Base-by-base conservation (phyloP, 1,140 invertebrate species). In the Tribolium madens region DNA sequence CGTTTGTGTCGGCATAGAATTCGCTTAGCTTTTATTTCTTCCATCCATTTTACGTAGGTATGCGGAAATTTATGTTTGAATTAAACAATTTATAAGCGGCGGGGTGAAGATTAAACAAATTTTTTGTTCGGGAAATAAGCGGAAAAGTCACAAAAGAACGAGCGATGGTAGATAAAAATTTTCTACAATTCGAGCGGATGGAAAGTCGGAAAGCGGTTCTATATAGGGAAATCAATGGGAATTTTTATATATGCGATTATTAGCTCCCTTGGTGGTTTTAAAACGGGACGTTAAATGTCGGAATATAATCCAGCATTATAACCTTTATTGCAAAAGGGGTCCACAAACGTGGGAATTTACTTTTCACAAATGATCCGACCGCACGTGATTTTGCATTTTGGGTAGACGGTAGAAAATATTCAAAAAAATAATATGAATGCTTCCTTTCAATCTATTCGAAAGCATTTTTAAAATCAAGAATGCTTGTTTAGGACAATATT, bases 161-260 rank as follows among this genome's bases (percentile, higher is more conserved):
- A 42, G 9, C 36, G 36, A 42, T 57, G 52, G 12, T 15, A 57
- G 52, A 57, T 57, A 57, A 50, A 3, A 50, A 52, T 52, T 57
- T 21, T 57, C 9, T 18, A 57, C 52, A 6, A 21, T 57, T 57
- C 17, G 14, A 57, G 14, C 0, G 4, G 52, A 57, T 57, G 52
- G 14, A 26, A 21, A 21, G 14, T 21, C 5, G 17, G n/a, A 57
- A 57, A 57, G 52, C 18, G 52, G 9, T 1, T 42, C 36, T 57
- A 57, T 26, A 15, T 12, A 64, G 26, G 57, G 26, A 33, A 64
- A 64, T 64, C 57, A 64, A 64, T 64, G 26, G 57, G 31, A 33
- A 64, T 64, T 64, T 57, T 64, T 64, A 64, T 64, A 64, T 33
- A 14, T 33, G 57, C 26, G 57, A 64, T 64, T 64, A 64, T 33